Percentiles rank a stretch among this genome's conserved stretches.
Evolutionary conservation across 2,113 vertebrate genomes (phyloP).

Genomic region (Apistogramma diplotaenia): DNA sequence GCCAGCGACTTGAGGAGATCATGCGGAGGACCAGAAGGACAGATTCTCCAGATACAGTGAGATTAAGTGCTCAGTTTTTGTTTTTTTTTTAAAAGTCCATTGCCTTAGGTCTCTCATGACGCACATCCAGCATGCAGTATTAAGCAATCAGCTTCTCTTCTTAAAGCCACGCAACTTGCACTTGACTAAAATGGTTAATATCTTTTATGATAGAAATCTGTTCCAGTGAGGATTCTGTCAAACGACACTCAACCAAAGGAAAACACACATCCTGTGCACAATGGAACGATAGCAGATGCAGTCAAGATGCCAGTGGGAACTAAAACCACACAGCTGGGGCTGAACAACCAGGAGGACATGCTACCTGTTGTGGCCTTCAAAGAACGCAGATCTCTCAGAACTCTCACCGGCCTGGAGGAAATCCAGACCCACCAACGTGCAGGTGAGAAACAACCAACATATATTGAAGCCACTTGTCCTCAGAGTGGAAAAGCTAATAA

Average conservation of each 20-base stretch:
- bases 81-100: background rate
- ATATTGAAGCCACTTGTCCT: background rate
- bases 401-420: constrained; percentile 72
- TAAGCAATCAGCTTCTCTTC: background rate
- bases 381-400: constrained; percentile 74
- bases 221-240: constrained; percentile 8
- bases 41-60: constrained; percentile 72
- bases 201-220: constrained; percentile 50
- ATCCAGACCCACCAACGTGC: constrained; percentile 77
- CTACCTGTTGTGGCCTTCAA: constrained; percentile 79
- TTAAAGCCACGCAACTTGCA: background rate
- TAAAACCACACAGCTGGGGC: constrained; percentile 48
- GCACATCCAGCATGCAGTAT: background rate
- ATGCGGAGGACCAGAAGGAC: constrained; percentile 78
- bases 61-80: background rate
- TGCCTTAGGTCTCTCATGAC: constrained; percentile 33
- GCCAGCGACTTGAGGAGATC: constrained; percentile 78
- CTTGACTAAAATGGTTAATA: background rate
- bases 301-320: constrained; percentile 49
- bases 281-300: constrained; percentile 42
- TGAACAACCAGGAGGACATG: constrained; percentile 59
- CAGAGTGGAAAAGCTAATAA: background rate
- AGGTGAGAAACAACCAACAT: constrained; percentile 55
- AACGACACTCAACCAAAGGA: constrained; percentile 65
- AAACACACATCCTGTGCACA: constrained; percentile 61